These are phyloP conservation scores for Drosophila tropicalis DNA, from an alignment of 1,140 invertebrate genomes.

Conservation along the genomic window DNA sequence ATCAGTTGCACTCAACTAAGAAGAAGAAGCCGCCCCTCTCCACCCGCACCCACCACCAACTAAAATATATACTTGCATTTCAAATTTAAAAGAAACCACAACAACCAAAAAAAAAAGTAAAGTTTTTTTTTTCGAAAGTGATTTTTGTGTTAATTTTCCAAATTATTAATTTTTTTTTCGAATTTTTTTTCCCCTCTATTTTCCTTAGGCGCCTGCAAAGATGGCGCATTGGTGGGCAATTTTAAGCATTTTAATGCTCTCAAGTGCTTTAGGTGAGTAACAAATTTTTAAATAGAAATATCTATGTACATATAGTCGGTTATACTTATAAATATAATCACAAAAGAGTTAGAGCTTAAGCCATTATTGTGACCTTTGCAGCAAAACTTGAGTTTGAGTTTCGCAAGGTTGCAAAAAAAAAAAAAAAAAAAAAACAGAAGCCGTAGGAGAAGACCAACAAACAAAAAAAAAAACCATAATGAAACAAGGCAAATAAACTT, in stretches of 20 bases:
- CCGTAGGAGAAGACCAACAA: not conserved
- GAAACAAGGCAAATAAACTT: conserved; percentile 65
- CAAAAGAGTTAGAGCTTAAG: conserved; percentile 25
- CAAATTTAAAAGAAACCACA: not conserved
- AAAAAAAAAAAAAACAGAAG: conserved; percentile 14
- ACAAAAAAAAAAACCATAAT: conserved; percentile 33
- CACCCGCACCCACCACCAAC: not conserved
- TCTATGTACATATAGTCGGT: conserved; percentile 21
- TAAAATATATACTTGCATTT: not conserved
- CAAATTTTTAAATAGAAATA: conserved; percentile 1
- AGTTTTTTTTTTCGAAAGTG: not conserved
- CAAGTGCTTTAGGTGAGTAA: conserved; percentile 75
- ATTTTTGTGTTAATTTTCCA: not conserved
- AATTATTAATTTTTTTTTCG: conserved; percentile 36
- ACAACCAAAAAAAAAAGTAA: not conserved
- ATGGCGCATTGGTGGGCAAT: conserved; percentile 79
- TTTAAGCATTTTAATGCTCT: conserved; percentile 74
- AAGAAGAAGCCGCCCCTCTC: conserved; percentile 19
- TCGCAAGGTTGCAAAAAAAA: conserved; percentile 53
- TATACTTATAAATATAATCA: not conserved
- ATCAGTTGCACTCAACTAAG: conserved; percentile 42
- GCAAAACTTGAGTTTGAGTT: conserved; percentile 40
- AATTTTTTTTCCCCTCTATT: conserved; percentile 44
- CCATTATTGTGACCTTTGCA: conserved; percentile 68
- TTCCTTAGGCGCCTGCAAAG: conserved; percentile 55